Conservation (phyloP, 1,140 invertebrate genomes). For the Atopsyche davidsoni region DNA sequence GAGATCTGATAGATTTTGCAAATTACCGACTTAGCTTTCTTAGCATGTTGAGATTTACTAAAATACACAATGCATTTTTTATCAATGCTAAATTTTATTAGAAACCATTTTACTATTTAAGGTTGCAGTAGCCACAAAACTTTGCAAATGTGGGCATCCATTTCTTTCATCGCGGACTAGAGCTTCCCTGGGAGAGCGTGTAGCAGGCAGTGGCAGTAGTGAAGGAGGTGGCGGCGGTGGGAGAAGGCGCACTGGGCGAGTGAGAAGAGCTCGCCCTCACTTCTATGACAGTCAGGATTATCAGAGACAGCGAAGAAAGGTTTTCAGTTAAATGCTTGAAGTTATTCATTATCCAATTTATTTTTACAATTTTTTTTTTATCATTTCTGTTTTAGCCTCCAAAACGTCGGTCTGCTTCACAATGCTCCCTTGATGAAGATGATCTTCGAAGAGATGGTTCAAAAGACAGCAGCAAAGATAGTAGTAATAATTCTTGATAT, state of each 20-base stretch:
- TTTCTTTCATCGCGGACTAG: slow-evolving; percentile 60
- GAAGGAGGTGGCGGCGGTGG: slow-evolving; percentile 41
- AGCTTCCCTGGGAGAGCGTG: slow-evolving; percentile 30
- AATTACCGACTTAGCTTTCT: no score
- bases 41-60: no score
- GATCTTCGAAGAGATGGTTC: slow-evolving; percentile 17
- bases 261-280: slow-evolving; percentile 72
- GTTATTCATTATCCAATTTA: background rate
- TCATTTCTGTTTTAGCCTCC: slow-evolving; percentile 13
- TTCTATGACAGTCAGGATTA: slow-evolving; percentile 75
- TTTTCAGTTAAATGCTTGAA: slow-evolving; percentile 9
- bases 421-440: slow-evolving; percentile 26
- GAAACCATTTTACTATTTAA: slow-evolving; percentile 41
- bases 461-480: slow-evolving; percentile 25
- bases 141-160: slow-evolving; percentile 71
- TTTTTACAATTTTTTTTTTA: background rate
- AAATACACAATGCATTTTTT: no score
- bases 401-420: slow-evolving; percentile 25
- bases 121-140: slow-evolving; percentile 75
- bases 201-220: slow-evolving; percentile 17
- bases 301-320: slow-evolving; percentile 64
- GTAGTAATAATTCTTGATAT: slow-evolving; percentile 8
- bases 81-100: no score
- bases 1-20: no score
- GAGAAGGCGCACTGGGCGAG: slow-evolving; percentile 62